Percentiles rank a stretch among this genome's conserved stretches.
phyloP scores from a whole-genome alignment of 2,888 invertebrate species.

The Drosophila demipolita region DNA sequence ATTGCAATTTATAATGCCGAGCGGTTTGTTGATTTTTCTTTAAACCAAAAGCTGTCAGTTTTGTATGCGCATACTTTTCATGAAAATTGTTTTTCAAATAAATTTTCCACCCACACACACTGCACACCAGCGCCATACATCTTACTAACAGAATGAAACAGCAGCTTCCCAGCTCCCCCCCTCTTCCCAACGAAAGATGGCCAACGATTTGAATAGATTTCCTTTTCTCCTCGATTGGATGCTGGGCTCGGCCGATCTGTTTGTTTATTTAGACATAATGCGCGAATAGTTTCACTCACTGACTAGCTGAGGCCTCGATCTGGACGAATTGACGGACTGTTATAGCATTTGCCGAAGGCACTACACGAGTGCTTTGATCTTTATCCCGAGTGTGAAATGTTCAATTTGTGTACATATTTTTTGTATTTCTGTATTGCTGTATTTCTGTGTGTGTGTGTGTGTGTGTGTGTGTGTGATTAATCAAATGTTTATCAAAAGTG shows the following conservation, averaged over 20 bases:
- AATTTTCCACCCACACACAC: conserved; percentile 60
- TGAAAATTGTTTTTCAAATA: conserved; percentile 79
- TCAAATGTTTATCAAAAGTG: conserved; percentile 66
- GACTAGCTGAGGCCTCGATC: conserved; percentile 46
- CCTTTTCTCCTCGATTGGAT: conserved; percentile 43
- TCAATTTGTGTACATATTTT: conserved; percentile 6
- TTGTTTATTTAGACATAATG: conserved; percentile 79
- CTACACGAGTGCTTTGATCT: conserved; percentile 66
- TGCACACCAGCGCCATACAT: conserved; percentile 59
- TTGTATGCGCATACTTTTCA: conserved; percentile 78
- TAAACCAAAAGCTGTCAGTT: conserved; percentile 73
- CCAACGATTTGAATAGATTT: conserved; percentile 53
- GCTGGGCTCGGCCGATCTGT: conserved; percentile 46
- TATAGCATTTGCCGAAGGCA: conserved; percentile 27
- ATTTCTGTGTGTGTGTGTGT: conserved; percentile 45
- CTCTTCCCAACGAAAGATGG: conserved; percentile 32
- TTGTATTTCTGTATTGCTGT: conserved; percentile 10
- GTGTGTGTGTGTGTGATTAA: conserved; percentile 68
- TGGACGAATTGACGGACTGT: conserved; percentile 57
- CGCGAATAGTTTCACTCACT: conserved; percentile 79
- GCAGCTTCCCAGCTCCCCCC: conserved; percentile 10
- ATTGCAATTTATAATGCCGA: conserved; percentile 70
- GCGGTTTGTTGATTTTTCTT: conserved; percentile 73
- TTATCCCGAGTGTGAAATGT: conserved; percentile 61
- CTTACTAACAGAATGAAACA: conserved; percentile 44